Evolutionary conservation across 2,888 invertebrate species (phyloP), one percentile per base, ranked within the genome.

Genomic region (Liopterus haemorrhoidalis): DNA sequence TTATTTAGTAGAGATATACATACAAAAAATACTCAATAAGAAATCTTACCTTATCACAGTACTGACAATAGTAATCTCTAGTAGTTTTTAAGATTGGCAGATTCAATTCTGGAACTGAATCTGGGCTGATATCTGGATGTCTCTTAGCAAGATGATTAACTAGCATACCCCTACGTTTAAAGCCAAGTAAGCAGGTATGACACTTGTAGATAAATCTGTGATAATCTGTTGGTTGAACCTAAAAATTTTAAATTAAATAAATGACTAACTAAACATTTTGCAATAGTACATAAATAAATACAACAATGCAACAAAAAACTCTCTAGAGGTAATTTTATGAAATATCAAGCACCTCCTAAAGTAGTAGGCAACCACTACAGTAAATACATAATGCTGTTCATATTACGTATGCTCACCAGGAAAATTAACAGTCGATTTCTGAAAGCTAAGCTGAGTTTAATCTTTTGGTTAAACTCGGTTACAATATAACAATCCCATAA

Each of bases 71-170:
- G 65, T 85, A 92, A 60, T 85, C 82, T 9, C 82, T 74, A 30
- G 84, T 83, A 9, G 83, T 81, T 52, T 82, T 76, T 49, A 86
- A 69, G 56, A 91, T 83, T 1, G 91, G 90, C 49, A 85, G 70
- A 59, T 82, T 82, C 24, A 88, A 70, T 66, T 86, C 85, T 11
- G 78, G 85, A 22, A 81, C 80, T 1, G 81, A 74, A 50, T 79
- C 76, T 0, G 78, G 76, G 22, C 72, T 70, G 32, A 81, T 74
- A 41, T 76, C 74, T 18, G 83, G 76, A 73, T 86, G 81, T 52
- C 83, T 70, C 60, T 86, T 87, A 49, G 84, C 87, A 54, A 90
- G 67, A 65, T 92, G 91, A 67, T 91, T 92, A 0, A 86, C 85
- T 30, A 85, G 67, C 83, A 85, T 85, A 15, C 90, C 91, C 50